Percentiles rank a stretch among this genome's conserved stretches.
phyloP scores from a whole-genome alignment of 1,140 invertebrate species.

The Conus betulinus region DNA sequence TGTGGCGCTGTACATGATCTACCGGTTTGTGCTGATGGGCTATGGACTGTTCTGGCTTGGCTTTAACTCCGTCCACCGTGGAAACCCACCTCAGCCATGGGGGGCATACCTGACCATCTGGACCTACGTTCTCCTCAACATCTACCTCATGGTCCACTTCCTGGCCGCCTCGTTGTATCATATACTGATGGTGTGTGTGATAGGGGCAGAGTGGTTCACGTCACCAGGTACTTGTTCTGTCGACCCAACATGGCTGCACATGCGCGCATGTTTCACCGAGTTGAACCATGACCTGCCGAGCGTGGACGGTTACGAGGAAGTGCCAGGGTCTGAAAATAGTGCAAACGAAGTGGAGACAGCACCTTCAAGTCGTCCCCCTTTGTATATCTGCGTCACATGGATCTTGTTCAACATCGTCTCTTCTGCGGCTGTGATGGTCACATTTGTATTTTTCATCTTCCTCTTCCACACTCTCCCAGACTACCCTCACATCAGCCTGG shows the following conservation, averaged over 20 bases:
- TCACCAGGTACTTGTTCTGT: background rate
- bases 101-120: constrained; percentile 63
- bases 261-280: constrained; percentile 13
- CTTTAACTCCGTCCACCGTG: constrained; percentile 30
- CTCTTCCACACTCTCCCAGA: constrained; percentile 47
- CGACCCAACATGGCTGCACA: background rate
- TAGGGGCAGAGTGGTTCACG: background rate
- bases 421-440: constrained; percentile 57
- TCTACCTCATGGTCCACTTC: constrained; percentile 55
- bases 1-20: constrained; percentile 47
- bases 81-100: constrained; percentile 27
- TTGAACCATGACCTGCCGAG: constrained; percentile 16
- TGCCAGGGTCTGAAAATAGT: constrained; percentile 27
- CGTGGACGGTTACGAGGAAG: constrained; percentile 20
- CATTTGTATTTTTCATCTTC: constrained; percentile 58
- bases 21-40: constrained; percentile 46
- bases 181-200: background rate
- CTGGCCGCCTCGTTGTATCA: constrained; percentile 44
- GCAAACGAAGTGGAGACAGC: background rate
- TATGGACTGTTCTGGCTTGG: constrained; percentile 56
- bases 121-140: constrained; percentile 62
- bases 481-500: constrained; percentile 1
- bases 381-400: constrained; percentile 62
- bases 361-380: constrained; percentile 35
- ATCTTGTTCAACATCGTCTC: constrained; percentile 56